phyloP scores from a whole-genome alignment of 30 jellyfish, hydroid and myxozoan genomes.

The Clytia hemisphaerica region DNA sequence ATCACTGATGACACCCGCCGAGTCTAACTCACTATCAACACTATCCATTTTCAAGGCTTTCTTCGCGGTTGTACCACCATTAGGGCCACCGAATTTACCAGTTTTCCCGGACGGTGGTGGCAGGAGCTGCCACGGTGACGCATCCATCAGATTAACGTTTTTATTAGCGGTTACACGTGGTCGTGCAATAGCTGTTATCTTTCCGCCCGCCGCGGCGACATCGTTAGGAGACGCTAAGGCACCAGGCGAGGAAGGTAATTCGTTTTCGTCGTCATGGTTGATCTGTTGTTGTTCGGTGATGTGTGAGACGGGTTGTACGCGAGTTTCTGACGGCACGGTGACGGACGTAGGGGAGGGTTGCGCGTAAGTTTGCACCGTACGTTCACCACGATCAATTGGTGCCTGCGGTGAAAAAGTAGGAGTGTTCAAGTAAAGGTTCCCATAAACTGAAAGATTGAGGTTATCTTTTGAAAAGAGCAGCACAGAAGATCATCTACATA shows the following conservation, averaged over 20 bases:
- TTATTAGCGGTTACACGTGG: slow-evolving; percentile 69
- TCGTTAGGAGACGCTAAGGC: slow-evolving; percentile 12
- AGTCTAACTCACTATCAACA: background rate
- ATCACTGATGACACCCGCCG: background rate
- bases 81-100: background rate
- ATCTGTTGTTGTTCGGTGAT: background rate
- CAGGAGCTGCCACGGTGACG: slow-evolving; percentile 86
- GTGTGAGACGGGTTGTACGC: slow-evolving; percentile 19
- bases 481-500: too few relatives aligned
- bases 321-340: slow-evolving; percentile 8
- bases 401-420: too few relatives aligned
- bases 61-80: slow-evolving; percentile 36
- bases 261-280: background rate
- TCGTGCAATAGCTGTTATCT: slow-evolving; percentile 77
- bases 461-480: too few relatives aligned
- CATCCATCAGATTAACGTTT: slow-evolving; percentile 78
- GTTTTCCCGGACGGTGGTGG: slow-evolving; percentile 98
- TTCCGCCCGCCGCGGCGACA: slow-evolving; percentile 29
- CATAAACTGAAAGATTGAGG: too few relatives aligned
- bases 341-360: slow-evolving; percentile 15
- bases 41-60: slow-evolving; percentile 33
- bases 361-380: slow-evolving; percentile 18
- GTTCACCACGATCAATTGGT: too few relatives aligned
- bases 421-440: too few relatives aligned
- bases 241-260: background rate